Evolutionary conservation across 2,888 invertebrate species (phyloP), one percentile per base, ranked within the genome.

Genomic region (Adela reaumurella): DNA sequence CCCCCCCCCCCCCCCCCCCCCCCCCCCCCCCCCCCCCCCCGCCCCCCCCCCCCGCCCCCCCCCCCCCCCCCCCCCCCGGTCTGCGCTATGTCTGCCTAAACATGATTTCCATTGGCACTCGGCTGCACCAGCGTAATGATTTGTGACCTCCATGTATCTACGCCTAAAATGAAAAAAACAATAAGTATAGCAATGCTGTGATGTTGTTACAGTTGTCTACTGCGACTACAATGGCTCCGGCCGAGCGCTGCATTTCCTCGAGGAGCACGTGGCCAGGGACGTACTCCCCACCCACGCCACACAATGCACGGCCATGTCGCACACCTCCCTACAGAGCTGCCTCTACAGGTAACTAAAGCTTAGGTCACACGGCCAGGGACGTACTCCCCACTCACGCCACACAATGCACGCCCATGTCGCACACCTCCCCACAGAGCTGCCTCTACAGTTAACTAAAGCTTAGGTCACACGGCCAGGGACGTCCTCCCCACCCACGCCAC

Each of bases 181-280:
- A n/a, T n/a, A n/a, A n/a, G n/a, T n/a, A n/a, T n/a, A n/a, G n/a
- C n/a, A n/a, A n/a, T n/a, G n/a, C n/a, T n/a, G n/a, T n/a, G n/a
- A n/a, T n/a, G 19, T 18, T 45, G 24, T 47, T 44, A 48, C 83
- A 90, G 90, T 89, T 60, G 86, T 92, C 11, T 94, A 92, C 67
- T 90, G 92, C 69, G 94, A 94, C 74, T 93, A 92, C 73, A 89
- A 87, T 49, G 91, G 93, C 1, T 92, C 92, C 1, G 94, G 94
- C 14, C 83, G 91, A 57, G 86, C 91, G 0, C 65, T 94, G 55
- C 86, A 88, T 53, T 94, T 92, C 76, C 83, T 94, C 55, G 94
- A 94, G 65, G 92, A 93, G 60, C 93, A 90, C 67, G 84, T 94
- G 49, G 67, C 83, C 14, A 81, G 84, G 50, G 88, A 93, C 60